phyloP scores from a whole-genome alignment of 2,888 invertebrate species.

The Athalia circularis region DNA sequence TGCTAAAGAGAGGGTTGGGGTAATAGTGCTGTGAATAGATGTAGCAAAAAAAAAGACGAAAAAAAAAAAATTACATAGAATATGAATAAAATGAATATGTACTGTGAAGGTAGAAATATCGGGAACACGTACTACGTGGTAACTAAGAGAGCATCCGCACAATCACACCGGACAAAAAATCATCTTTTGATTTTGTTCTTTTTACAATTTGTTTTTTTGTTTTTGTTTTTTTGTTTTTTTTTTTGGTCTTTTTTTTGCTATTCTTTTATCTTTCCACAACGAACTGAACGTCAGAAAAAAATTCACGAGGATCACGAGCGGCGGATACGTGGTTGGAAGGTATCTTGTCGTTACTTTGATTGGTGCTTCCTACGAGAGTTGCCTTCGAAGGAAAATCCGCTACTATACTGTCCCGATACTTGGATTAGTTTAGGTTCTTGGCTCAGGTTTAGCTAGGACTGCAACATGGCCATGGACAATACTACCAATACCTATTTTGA shows the following conservation, averaged over 20 bases:
- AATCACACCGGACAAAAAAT: neutral
- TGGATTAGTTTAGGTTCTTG: constrained; percentile 1
- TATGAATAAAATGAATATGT: neutral
- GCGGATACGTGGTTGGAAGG: neutral
- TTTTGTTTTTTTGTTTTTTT: no score
- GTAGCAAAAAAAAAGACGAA: neutral
- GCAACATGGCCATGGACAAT: neutral
- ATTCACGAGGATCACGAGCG: constrained; percentile 18
- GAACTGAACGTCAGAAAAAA: constrained; percentile 1
- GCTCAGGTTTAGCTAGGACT: constrained; percentile 13
- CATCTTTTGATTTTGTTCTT: no score
- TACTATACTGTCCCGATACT: neutral
- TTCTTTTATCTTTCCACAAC: neutral
- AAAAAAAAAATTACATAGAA: neutral
- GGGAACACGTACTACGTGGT: no score
- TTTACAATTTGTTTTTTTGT: no score
- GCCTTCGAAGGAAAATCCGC: constrained; percentile 19
- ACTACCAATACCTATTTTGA: constrained; percentile 15
- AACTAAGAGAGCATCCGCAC: neutral
- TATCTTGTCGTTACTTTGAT: constrained; percentile 38
- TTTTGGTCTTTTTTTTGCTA: no score
- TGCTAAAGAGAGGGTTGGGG: no score
- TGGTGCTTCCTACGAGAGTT: constrained; percentile 24
- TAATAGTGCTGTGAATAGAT: no score
- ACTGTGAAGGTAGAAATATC: neutral